A percentile compares a stretch with the other conserved stretches of the same genome.
Conservation (phyloP, 2,888 invertebrate species). For the Hemicrepidius hirtus region DNA sequence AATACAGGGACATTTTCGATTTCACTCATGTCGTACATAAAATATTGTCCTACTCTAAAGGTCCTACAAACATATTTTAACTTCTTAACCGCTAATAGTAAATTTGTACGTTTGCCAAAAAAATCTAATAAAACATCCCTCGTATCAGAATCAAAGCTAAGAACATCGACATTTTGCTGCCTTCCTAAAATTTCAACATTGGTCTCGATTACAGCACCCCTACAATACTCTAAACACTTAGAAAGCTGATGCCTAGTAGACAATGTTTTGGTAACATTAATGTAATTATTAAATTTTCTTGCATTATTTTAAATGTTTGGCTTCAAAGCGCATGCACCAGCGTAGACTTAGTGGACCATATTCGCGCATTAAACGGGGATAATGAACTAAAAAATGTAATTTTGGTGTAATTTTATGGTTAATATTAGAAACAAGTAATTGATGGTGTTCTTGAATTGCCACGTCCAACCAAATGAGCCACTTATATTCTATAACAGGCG, state of each 20-base stretch:
- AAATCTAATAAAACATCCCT: too few species aligned
- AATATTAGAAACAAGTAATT: background rate
- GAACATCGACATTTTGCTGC: background rate
- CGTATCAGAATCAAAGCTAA: too few species aligned
- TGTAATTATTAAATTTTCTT: background rate
- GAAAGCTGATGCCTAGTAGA: background rate
- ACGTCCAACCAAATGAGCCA: background rate
- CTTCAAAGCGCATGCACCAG: conserved; percentile 5
- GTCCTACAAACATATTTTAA: background rate
- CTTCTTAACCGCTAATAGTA: background rate
- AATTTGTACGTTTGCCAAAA: background rate
- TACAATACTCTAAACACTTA: background rate
- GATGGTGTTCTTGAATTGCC: background rate
- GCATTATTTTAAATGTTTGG: background rate
- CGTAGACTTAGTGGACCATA: background rate
- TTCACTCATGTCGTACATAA: background rate
- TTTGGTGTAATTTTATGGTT: conserved; percentile 4
- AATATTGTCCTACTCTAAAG: background rate
- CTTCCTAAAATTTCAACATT: background rate
- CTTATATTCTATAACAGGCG: background rate
- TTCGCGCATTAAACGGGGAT: background rate
- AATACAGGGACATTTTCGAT: background rate
- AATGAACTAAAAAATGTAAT: conserved; percentile 4
- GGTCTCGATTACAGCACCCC: background rate
- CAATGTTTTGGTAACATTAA: conserved; percentile 1